A percentile compares a stretch with the other conserved stretches of the same genome.
phyloP scores from a whole-genome alignment of 2,888 invertebrate species.

The Drosophila macrospina region DNA sequence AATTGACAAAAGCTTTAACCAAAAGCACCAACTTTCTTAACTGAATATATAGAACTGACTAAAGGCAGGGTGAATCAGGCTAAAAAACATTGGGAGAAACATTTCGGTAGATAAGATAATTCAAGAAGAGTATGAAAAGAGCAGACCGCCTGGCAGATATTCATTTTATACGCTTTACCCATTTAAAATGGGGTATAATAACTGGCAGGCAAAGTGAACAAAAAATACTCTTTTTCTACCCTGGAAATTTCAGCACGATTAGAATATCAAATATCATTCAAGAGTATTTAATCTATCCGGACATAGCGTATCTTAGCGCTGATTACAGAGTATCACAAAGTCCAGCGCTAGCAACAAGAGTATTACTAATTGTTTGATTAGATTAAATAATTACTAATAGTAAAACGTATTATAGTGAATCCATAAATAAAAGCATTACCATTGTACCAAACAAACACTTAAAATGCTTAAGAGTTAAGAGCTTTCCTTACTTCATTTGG shows the following conservation, averaged over 20 bases:
- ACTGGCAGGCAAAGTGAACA: not conserved
- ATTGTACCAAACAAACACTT: not conserved
- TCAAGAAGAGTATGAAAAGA: constrained; percentile 39
- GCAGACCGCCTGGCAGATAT: constrained; percentile 28
- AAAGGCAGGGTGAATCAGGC: constrained; percentile 35
- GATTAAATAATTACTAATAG: not conserved
- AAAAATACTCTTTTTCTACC: not conserved
- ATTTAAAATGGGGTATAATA: not conserved
- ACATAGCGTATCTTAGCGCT: not conserved
- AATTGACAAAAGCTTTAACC: not conserved
- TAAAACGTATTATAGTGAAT: not conserved
- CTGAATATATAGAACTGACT: constrained; percentile 23
- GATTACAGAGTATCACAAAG: not conserved
- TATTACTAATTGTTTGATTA: not conserved
- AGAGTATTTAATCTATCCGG: not conserved
- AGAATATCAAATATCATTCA: not conserved
- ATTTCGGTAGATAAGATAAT: constrained; percentile 43
- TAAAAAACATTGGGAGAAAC: not conserved
- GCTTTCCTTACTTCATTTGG: not conserved
- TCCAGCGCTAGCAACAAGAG: not conserved
- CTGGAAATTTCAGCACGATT: not conserved
- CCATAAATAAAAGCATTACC: not conserved
- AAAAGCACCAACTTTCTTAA: constrained; percentile 25
- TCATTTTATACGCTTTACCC: not conserved
- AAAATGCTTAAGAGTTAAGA: not conserved